Evolutionary conservation across 2,888 invertebrate genomes (phyloP).

Genomic region (Sarcophaga caerulescens): DNA sequence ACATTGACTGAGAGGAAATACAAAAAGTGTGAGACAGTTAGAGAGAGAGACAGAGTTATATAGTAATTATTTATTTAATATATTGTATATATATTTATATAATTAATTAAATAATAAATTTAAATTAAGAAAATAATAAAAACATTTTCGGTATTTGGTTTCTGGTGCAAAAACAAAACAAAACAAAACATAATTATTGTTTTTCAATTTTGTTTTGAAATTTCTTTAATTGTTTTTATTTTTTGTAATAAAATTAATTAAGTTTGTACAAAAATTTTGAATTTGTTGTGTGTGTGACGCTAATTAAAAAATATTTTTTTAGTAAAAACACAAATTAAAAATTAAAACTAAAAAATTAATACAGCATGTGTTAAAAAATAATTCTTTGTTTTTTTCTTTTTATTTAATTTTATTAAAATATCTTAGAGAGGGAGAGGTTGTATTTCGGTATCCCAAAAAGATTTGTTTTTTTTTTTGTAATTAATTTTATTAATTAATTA

Average conservation of each 20-base stretch:
- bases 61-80: conserved; percentile 44
- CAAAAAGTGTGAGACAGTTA: conserved; percentile 62
- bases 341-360: not conserved
- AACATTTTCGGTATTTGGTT: conserved; percentile 27
- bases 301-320: conserved; percentile 38
- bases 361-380: conserved; percentile 60
- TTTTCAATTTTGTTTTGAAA: not conserved
- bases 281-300: conserved; percentile 55
- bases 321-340: conserved; percentile 12
- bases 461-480: not conserved
- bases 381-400: too few relatives aligned
- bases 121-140: conserved; percentile 35
- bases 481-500: too few relatives aligned
- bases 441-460: not conserved
- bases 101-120: conserved; percentile 26
- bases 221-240: conserved; percentile 21
- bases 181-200: conserved; percentile 34
- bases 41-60: conserved; percentile 42
- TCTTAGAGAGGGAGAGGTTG: not conserved
- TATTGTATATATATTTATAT: conserved; percentile 3
- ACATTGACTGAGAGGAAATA: conserved; percentile 66
- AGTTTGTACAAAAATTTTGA: conserved; percentile 30
- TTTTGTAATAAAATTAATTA: not conserved
- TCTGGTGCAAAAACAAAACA: conserved; percentile 54
- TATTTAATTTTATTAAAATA: not conserved